These are phyloP conservation scores for Hedychridium roseum DNA, from an alignment of 2,888 invertebrate genomes.

Conservation along the genomic window DNA sequence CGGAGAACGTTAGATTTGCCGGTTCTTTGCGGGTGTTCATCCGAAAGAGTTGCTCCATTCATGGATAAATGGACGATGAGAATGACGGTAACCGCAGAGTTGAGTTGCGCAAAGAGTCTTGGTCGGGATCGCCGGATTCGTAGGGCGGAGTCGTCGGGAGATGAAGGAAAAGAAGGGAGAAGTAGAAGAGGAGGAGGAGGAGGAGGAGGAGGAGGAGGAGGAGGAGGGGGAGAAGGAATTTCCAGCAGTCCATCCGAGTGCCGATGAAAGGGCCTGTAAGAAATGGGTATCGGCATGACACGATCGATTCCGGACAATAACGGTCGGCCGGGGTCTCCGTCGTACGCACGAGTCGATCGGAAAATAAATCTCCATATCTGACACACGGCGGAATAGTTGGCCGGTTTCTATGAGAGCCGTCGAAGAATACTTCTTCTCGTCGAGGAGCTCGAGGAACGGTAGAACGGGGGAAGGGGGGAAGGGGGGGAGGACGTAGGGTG, in stretches of 20 bases:
- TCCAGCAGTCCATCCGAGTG: constrained; percentile 6
- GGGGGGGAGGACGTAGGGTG: constrained; percentile 20
- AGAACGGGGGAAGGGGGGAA: constrained; percentile 9
- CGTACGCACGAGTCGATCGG: constrained; percentile 37
- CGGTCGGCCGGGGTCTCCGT: constrained; percentile 26
- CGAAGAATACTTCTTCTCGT: constrained; percentile 29
- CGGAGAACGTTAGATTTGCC: no score
- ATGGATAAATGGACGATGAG: no score
- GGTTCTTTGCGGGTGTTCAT: no score
- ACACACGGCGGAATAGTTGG: constrained; percentile 50
- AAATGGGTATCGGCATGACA: constrained; percentile 54
- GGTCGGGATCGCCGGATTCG: no score
- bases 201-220: constrained; percentile 3
- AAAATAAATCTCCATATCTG: constrained; percentile 61
- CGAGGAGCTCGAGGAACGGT: constrained; percentile 8
- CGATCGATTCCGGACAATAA: constrained; percentile 56
- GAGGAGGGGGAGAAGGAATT: constrained; percentile 7
- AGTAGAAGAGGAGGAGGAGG: constrained; percentile 5
- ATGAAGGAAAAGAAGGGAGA: constrained; percentile 6
- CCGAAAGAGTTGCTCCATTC: no score
- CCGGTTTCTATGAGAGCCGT: constrained; percentile 37
- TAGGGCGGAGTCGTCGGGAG: not conserved
- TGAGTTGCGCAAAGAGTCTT: constrained; percentile 27
- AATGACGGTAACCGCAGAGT: constrained; percentile 25
- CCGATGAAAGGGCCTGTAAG: constrained; percentile 34